Evolutionary conservation across 30 jellyfish, hydroid and myxozoan genomes (phyloP).

Genomic region (Aurelia coerulea): DNA sequence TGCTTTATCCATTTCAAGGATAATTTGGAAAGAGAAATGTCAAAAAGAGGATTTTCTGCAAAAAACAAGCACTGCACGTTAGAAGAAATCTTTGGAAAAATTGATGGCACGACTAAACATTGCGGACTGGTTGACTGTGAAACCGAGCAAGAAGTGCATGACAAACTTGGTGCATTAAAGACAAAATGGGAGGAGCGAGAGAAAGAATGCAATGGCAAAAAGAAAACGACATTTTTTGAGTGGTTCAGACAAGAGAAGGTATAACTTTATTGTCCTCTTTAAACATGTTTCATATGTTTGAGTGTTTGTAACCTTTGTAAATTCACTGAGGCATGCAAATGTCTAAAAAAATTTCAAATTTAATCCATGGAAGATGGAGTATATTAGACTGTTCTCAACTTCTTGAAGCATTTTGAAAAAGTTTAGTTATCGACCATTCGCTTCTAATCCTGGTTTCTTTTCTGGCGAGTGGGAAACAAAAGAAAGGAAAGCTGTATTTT

Average conservation of each 20-base stretch:
- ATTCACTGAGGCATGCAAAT: no score
- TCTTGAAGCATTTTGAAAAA: no score
- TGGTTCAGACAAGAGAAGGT: slow-evolving; percentile 5
- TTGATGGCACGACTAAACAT: neutral
- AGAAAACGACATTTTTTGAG: neutral
- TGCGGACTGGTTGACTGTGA: slow-evolving; percentile 34
- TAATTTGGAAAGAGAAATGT: neutral
- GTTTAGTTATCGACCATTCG: no score
- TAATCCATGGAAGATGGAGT: no score
- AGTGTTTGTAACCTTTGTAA: no score
- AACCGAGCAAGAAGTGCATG: neutral
- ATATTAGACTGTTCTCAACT: no score
- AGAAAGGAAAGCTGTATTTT: no score
- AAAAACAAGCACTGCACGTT: neutral
- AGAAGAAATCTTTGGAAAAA: slow-evolving; percentile 24
- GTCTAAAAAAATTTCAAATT: no score
- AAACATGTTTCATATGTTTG: no score
- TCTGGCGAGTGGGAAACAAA: no score
- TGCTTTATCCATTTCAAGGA: slow-evolving; percentile 18
- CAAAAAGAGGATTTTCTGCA: neutral
- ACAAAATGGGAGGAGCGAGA: slow-evolving; percentile 2
- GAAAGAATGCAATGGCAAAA: neutral
- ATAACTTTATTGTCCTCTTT: neutral
- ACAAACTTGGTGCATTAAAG: neutral
- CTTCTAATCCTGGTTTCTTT: no score